Percentiles rank a stretch among this genome's conserved stretches.
phyloP scores from a whole-genome alignment of 2,888 invertebrate species.

The Portevinia maculata region DNA sequence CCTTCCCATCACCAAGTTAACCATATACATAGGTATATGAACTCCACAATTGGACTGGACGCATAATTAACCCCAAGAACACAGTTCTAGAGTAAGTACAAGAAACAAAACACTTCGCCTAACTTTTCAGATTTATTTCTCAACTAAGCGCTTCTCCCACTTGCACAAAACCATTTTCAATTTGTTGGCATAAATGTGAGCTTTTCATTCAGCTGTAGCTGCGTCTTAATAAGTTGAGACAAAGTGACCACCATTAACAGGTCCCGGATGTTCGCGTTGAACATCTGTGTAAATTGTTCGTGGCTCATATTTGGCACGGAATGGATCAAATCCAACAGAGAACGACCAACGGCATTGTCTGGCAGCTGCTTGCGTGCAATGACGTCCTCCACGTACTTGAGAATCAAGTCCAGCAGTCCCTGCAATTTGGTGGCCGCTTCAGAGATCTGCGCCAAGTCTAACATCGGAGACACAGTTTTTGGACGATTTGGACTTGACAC shows the following conservation, averaged over 20 bases:
- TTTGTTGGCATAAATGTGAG: slow-evolving; percentile 91
- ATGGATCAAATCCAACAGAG: slow-evolving; percentile 94
- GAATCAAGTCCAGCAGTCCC: slow-evolving; percentile 89
- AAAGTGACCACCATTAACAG: slow-evolving; percentile 98
- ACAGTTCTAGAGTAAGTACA: too few species aligned
- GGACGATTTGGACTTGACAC: slow-evolving; percentile 83
- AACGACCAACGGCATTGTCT: slow-evolving; percentile 95
- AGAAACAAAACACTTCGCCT: not conserved
- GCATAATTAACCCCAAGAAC: too few species aligned
- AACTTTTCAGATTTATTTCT: slow-evolving; percentile 53
- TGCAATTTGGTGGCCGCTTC: slow-evolving; percentile 92
- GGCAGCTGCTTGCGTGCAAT: slow-evolving; percentile 89
- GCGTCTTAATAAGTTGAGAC: slow-evolving; percentile 97
- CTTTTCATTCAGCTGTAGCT: slow-evolving; percentile 98
- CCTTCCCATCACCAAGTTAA: too few species aligned
- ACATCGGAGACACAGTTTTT: slow-evolving; percentile 88
- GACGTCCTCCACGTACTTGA: slow-evolving; percentile 96
- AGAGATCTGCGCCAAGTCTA: slow-evolving; percentile 91
- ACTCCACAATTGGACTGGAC: too few species aligned
- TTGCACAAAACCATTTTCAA: slow-evolving; percentile 78
- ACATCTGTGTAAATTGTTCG: slow-evolving; percentile 96
- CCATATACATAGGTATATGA: too few species aligned
- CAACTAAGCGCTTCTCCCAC: slow-evolving; percentile 17
- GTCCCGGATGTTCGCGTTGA: slow-evolving; percentile 98
- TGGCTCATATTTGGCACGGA: slow-evolving; percentile 95